phyloP scores from a whole-genome alignment of 2,113 vertebrate genomes.

The Todiramphus saurophagus region DNA sequence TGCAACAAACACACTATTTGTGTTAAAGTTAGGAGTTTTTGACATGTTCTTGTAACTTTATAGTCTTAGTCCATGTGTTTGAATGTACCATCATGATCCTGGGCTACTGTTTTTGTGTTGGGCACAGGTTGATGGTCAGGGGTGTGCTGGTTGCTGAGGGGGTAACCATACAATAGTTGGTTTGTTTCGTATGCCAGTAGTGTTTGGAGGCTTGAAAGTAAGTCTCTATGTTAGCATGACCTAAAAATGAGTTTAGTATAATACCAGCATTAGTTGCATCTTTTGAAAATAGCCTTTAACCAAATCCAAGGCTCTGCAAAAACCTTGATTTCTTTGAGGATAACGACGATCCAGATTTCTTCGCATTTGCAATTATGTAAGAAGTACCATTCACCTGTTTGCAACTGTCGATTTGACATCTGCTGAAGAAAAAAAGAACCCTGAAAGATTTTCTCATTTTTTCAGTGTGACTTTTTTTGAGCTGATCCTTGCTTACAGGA shows the following conservation, averaged over 20 bases:
- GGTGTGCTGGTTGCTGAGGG: accelerated
- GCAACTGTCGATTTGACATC: neutral
- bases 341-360: neutral
- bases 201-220: neutral
- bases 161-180: neutral
- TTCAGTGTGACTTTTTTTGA: neutral
- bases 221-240: neutral
- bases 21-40: neutral
- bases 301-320: neutral
- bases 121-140: neutral
- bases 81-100: neutral
- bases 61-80: neutral
- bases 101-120: neutral
- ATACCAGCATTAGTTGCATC: neutral
- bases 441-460: neutral
- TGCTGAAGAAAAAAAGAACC: neutral
- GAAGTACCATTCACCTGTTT: neutral
- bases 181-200: neutral
- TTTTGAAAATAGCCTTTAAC: neutral
- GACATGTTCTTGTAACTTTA: neutral
- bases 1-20: neutral
- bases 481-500: constrained; percentile 7
- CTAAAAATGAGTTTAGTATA: neutral
- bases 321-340: neutral
- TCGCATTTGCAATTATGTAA: neutral